These are phyloP conservation scores for Heterohyrax brucei DNA, from an alignment of 2,797 vertebrate species.

Conservation along the genomic window DNA sequence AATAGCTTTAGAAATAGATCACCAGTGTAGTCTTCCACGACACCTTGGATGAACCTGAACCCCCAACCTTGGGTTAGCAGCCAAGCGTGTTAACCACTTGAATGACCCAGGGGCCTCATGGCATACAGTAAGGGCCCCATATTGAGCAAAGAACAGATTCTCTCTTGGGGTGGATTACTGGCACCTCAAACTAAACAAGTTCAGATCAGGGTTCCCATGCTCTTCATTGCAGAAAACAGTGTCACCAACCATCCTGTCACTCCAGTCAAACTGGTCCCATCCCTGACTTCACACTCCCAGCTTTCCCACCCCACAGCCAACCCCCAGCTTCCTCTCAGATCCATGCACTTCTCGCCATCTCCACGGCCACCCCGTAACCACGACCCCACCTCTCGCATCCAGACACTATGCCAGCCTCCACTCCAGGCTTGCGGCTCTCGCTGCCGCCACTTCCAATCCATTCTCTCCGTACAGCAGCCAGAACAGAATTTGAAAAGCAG, in stretches of 20 bases:
- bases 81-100: neutral
- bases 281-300: neutral
- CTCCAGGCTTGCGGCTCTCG: neutral
- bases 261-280: neutral
- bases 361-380: rapidly evolving
- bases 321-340: neutral
- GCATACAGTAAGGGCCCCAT: neutral
- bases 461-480: neutral
- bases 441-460: neutral
- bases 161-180: neutral
- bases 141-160: rapidly evolving
- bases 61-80: neutral
- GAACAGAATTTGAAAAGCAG: neutral
- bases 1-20: neutral
- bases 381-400: neutral
- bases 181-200: neutral
- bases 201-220: neutral
- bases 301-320: neutral
- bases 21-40: neutral
- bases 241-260: neutral
- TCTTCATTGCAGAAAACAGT: neutral
- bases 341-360: neutral
- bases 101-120: neutral
- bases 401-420: neutral
- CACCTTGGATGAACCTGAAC: neutral